Conservation (phyloP, 1,140 invertebrate species). For the Zaprionus camerounensis region DNA sequence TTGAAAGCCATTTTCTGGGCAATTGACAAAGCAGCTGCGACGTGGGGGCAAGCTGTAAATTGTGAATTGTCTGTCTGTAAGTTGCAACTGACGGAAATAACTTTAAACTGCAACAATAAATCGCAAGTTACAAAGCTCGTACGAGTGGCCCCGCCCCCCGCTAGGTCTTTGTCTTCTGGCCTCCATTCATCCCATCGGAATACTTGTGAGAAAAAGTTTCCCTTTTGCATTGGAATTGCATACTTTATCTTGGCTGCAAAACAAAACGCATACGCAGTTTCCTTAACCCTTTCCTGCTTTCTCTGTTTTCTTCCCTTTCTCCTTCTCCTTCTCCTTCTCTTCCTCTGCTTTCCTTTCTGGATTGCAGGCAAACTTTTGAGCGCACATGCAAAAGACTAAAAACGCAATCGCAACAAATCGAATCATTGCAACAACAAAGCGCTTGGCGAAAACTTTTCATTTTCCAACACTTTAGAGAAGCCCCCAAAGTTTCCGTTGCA, state of each 20-base stretch:
- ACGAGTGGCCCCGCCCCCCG: neutral
- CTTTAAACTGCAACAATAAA: conserved; percentile 73
- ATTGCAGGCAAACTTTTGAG: conserved; percentile 48
- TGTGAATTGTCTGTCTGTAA: conserved; percentile 2
- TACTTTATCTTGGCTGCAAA: conserved; percentile 64
- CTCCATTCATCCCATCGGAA: conserved; percentile 32
- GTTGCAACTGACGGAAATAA: conserved; percentile 41
- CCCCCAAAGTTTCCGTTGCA: conserved; percentile 56
- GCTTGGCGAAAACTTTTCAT: conserved; percentile 70
- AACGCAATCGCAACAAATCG: conserved; percentile 82
- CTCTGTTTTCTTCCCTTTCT: neutral
- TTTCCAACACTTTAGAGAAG: conserved; percentile 69
- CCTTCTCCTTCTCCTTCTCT: neutral
- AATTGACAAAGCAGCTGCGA: conserved; percentile 48
- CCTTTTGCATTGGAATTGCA: conserved; percentile 63
- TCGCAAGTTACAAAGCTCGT: conserved; percentile 39
- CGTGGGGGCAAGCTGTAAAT: neutral
- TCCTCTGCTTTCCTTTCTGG: neutral
- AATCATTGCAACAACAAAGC: conserved; percentile 75
- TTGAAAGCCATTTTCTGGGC: conserved; percentile 49
- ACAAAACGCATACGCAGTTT: conserved; percentile 38
- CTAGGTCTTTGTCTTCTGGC: neutral
- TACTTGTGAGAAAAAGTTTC: conserved; percentile 67
- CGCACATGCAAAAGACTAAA: conserved; percentile 80
- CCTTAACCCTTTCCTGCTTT: conserved; percentile 7